These are phyloP conservation scores for Macrotrachela quadricornifera DNA, from an alignment of 1,140 invertebrate species.

Conservation along the genomic window DNA sequence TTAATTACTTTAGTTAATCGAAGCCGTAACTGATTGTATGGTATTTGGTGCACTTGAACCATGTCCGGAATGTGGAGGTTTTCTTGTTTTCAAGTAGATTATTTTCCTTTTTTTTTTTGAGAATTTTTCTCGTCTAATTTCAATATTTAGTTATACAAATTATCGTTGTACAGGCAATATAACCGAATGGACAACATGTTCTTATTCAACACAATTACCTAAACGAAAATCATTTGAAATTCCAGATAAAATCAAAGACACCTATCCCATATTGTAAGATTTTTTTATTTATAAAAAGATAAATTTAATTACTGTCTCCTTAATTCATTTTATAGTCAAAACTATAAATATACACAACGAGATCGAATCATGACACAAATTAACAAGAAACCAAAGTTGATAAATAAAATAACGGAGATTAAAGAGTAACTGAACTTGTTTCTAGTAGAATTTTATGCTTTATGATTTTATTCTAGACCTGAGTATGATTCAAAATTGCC, in stretches of 20 bases:
- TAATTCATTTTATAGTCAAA: no score
- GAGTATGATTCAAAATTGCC: no score
- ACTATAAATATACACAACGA: no score
- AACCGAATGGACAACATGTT: slow-evolving; percentile 74
- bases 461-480: no score
- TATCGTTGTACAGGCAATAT: slow-evolving; percentile 59
- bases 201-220: slow-evolving; percentile 46
- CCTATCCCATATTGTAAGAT: slow-evolving; percentile 31
- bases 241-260: slow-evolving; percentile 38
- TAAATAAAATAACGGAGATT: no score
- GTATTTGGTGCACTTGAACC: slow-evolving; percentile 46
- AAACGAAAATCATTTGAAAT: slow-evolving; percentile 44
- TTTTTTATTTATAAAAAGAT: not conserved
- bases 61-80: slow-evolving; percentile 49
- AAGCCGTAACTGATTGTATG: slow-evolving; percentile 46
- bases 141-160: slow-evolving; percentile 47
- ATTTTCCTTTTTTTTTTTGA: slow-evolving; percentile 47
- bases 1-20: not conserved
- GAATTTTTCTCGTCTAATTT: slow-evolving; percentile 28
- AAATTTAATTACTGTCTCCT: no score
- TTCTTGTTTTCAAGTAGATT: slow-evolving; percentile 25
- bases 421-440: no score
- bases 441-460: no score
- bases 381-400: no score
- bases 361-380: no score